Base-by-base conservation (phyloP, 2,888 invertebrate species). In the Listrodromus nycthemerus region DNA sequence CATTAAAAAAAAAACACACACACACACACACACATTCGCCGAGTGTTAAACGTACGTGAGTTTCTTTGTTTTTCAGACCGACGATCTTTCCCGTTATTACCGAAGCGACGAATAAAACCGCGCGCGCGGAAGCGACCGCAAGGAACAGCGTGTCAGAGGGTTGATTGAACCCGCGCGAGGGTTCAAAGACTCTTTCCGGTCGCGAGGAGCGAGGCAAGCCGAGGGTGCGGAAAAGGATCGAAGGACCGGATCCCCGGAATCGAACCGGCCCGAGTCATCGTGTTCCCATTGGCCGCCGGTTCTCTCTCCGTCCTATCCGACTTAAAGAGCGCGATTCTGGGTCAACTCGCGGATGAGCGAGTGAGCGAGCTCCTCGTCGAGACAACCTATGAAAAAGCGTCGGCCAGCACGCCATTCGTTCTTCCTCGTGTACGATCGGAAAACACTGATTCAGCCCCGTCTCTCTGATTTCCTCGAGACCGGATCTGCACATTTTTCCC, bases 321-420 rank as follows among this genome's bases (percentile, higher is more conserved):
- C 69, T 83, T 70, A 79, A 79, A 74, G 82, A 77, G 77, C 66
- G 45, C 52, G 79, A 83, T 83, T 83, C 79, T 83, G 82, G 82
- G 82, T 83, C 82, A 83, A 63, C 63, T 70, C 45, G 81, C 63
- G 69, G 58, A n/a, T 58, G 58, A 58, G 58, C 70, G 19, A 45
- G 73, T 30, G 37, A 65, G 24, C 37, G 41, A 27, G 48, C 71
- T 82, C 82, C 24, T 50, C 16, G 19, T 24, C 21, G 61, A 8
- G 65, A n/a, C 30, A 37, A 30, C 45, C 66, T 63, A 79, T 75
- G 78, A 78, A 82, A 84, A 78, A 80, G 63, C 69, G 70, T 79
- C 80, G 74, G 45, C 65, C 73, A 70, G 73, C 70, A 74, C 69
- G 81, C 81, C 70, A 70, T 66, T 84, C 75, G 65, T 75, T 82